phyloP scores from a whole-genome alignment of 1,140 invertebrate genomes.

The Aphaenogaster floridana region DNA sequence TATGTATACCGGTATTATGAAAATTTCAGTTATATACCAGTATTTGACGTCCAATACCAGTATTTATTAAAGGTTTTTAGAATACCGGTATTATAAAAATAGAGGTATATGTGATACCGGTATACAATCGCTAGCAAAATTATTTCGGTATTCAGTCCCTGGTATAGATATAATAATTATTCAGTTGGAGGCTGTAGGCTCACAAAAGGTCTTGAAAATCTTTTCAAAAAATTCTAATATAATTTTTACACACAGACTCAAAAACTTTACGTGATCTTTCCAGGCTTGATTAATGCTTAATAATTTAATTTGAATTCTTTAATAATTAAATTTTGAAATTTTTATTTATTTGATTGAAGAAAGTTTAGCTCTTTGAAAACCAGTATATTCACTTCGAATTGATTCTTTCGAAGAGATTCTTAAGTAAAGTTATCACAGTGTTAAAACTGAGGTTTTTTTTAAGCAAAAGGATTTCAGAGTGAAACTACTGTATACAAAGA shows the following conservation, averaged over 20 bases:
- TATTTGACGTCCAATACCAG: no score
- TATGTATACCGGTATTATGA: no score
- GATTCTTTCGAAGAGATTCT: not conserved
- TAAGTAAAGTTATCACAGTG: not conserved
- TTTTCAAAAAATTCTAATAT: not conserved
- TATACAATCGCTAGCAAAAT: no score
- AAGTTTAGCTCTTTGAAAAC: conserved; percentile 5
- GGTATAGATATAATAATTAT: not conserved
- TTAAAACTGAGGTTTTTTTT: not conserved
- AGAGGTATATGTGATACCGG: no score
- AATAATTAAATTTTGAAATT: not conserved
- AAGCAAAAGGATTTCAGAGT: conserved; percentile 4
- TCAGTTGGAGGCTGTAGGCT: not conserved
- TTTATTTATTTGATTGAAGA: not conserved
- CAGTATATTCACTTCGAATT: conserved; percentile 8
- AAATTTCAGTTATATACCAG: no score
- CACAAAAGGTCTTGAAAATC: not conserved
- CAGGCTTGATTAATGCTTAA: not conserved
- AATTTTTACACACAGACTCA: not conserved
- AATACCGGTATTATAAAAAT: no score
- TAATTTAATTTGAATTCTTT: conserved; percentile 4
- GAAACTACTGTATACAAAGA: conserved; percentile 18
- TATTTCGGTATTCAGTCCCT: no score
- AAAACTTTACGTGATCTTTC: not conserved
- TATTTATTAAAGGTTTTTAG: no score